phyloP scores from a whole-genome alignment of 2,113 vertebrate genomes.

The Corythaeola cristata region DNA sequence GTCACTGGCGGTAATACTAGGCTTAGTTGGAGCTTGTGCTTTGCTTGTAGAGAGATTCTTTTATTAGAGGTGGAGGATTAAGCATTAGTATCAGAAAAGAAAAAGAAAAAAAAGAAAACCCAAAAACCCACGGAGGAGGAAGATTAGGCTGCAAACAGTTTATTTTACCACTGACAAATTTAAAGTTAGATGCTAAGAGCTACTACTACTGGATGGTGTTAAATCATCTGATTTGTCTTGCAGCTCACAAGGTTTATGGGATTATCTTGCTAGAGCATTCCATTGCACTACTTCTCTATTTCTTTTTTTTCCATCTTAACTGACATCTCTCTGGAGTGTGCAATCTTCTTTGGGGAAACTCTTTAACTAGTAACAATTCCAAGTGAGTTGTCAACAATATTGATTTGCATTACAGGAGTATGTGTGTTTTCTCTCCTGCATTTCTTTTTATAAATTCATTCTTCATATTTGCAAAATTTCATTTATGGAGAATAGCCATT shows the following conservation, averaged over 20 bases:
- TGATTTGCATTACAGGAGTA: neutral
- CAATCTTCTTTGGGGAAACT: neutral
- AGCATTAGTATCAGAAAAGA: neutral
- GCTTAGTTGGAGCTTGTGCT: neutral
- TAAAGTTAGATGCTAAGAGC: neutral
- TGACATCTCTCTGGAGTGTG: neutral
- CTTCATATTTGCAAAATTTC: neutral
- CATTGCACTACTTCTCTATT: neutral
- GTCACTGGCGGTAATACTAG: neutral
- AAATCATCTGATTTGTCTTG: neutral
- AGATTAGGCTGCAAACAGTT: neutral
- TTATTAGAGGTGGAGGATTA: slow-evolving; percentile 10
- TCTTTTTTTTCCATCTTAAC: neutral
- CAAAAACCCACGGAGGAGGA: neutral
- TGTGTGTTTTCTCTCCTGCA: neutral
- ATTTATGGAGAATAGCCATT: neutral
- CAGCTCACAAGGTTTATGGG: neutral
- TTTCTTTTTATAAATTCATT: neutral
- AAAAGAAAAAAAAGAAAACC: accelerated
- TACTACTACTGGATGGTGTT: neutral
- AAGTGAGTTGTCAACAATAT: neutral
- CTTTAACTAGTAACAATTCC: neutral
- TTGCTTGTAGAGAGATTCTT: slow-evolving; percentile 4
- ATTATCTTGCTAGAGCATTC: neutral
- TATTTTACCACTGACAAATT: neutral